A percentile compares a stretch with the other conserved stretches of the same genome.
Evolutionary conservation across 2,113 vertebrate species (phyloP).

Genomic region (Oceanites oceanicus): DNA sequence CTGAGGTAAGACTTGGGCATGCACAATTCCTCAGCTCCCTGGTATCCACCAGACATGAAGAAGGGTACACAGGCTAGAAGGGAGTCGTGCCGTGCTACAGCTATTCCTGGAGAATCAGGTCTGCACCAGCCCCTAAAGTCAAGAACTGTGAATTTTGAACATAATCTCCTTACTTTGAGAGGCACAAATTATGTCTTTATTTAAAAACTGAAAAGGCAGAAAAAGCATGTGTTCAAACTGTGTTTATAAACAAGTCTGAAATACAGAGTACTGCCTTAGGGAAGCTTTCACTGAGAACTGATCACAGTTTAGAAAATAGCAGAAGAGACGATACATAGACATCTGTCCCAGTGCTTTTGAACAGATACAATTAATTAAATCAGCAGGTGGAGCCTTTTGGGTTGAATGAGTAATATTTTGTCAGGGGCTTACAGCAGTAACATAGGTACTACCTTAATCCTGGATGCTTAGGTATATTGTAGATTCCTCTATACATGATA

Average conservation of each 20-base stretch:
- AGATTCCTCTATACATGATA: background rate
- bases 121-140: background rate
- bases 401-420: background rate
- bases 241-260: slow-evolving; percentile 30
- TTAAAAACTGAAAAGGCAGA: slow-evolving; percentile 2
- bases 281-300: background rate
- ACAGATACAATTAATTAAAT: slow-evolving; percentile 13
- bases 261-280: background rate
- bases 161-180: background rate
- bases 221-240: background rate
- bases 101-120: background rate
- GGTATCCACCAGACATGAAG: background rate
- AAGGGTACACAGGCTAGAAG: background rate
- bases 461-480: background rate
- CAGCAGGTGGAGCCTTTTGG: background rate
- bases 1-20: background rate
- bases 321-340: background rate
- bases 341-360: background rate
- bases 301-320: background rate
- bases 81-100: accelerated
- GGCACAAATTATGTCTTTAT: background rate
- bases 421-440: background rate
- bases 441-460: background rate
- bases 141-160: background rate
- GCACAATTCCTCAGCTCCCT: background rate